phyloP scores from a whole-genome alignment of 2,888 invertebrate genomes.

The Synanthedon vespiformis region DNA sequence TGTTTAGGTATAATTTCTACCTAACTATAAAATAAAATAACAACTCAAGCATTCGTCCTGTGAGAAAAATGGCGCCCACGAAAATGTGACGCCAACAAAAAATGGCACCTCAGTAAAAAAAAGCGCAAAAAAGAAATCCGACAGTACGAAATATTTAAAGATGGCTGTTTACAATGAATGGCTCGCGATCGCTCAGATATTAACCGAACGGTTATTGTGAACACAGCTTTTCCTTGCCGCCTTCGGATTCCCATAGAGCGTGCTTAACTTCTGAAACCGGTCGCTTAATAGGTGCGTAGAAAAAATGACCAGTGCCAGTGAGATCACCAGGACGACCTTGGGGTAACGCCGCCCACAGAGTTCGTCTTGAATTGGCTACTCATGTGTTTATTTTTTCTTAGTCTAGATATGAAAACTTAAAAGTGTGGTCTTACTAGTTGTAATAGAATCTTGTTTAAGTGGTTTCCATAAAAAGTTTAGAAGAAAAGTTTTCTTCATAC shows the following conservation, averaged over 20 bases:
- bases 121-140: constrained; percentile 26
- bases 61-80: constrained; percentile 44
- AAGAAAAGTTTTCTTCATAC: too few relatives aligned
- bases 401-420: neutral
- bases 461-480: too few relatives aligned
- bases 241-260: constrained; percentile 15
- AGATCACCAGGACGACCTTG: constrained; percentile 58
- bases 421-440: neutral
- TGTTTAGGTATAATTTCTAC: too few relatives aligned
- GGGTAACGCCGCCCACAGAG: constrained; percentile 28
- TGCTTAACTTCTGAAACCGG: constrained; percentile 25
- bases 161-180: constrained; percentile 31
- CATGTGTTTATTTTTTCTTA: constrained; percentile 25
- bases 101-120: constrained; percentile 18
- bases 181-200: constrained; percentile 29
- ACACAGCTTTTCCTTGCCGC: constrained; percentile 15
- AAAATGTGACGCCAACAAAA: constrained; percentile 45
- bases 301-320: constrained; percentile 55
- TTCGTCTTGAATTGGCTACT: constrained; percentile 40
- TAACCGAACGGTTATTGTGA: constrained; percentile 18
- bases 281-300: constrained; percentile 34
- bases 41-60: constrained; percentile 2
- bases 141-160: constrained; percentile 46
- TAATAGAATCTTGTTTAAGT: too few relatives aligned
- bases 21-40: too few relatives aligned